Evolutionary conservation across 1,140 invertebrate genomes (phyloP).

Genomic region (Drosophila sp.): DNA sequence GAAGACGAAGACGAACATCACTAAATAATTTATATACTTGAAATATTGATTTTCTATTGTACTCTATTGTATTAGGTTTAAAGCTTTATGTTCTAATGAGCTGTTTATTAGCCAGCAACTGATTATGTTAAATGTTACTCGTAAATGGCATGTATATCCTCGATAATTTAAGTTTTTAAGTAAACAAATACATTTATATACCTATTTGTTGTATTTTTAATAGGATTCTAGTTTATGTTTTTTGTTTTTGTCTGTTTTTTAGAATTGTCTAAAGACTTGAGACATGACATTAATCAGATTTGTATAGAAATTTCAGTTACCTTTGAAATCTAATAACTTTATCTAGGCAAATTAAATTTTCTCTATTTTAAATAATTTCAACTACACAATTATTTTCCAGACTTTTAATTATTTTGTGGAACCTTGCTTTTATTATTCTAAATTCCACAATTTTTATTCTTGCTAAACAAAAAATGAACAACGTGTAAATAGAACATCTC

Average conservation of each 20-base stretch:
- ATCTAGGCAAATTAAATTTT: constrained; percentile 22
- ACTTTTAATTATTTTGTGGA: constrained; percentile 15
- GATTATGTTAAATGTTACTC: constrained; percentile 46
- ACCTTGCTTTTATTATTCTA: constrained; percentile 4
- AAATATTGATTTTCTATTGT: constrained; percentile 64
- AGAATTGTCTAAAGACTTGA: not conserved
- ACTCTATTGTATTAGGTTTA: constrained; percentile 78
- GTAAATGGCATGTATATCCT: constrained; percentile 34
- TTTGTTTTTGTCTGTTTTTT: constrained; percentile 64
- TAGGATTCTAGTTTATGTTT: constrained; percentile 77
- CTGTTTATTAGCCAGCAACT: constrained; percentile 41
- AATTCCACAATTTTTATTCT: constrained; percentile 40
- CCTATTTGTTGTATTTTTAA: constrained; percentile 49
- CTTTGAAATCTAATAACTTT: constrained; percentile 1
- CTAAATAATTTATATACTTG: constrained; percentile 52
- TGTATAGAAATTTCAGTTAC: not conserved
- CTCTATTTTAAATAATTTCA: not conserved
- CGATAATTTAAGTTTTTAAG: constrained; percentile 35
- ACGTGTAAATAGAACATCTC: constrained; percentile 69
- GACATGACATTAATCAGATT: not conserved
- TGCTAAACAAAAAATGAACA: constrained; percentile 39
- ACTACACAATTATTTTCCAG: not conserved
- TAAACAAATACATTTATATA: constrained; percentile 35
- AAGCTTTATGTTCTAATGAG: constrained; percentile 73
- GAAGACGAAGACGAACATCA: constrained; percentile 1